Evolutionary conservation across 1,140 invertebrate genomes (phyloP).

Genomic region (Orussus abietinus): DNA sequence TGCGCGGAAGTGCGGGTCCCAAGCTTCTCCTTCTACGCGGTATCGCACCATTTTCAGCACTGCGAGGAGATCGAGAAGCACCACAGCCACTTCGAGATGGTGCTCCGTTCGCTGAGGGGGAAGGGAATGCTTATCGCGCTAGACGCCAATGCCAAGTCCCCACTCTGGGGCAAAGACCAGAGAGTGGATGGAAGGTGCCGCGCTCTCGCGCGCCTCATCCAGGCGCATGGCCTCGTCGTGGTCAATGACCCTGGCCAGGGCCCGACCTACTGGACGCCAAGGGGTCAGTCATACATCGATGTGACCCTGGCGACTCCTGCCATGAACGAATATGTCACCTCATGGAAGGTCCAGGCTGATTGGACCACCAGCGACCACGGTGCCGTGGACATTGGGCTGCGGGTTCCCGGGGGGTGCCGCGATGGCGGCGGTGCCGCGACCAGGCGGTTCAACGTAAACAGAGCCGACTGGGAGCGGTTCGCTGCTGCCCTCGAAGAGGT

Average conservation of each 20-base stretch:
- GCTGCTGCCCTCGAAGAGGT: neutral
- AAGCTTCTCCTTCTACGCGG: constrained; percentile 10
- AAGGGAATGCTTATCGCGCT: constrained; percentile 1
- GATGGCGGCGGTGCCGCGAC: neutral
- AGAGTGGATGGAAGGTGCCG: neutral
- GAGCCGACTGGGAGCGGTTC: constrained; percentile 3
- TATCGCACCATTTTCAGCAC: constrained; percentile 9
- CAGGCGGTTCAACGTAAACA: neutral
- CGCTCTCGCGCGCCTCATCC: constrained; percentile 2
- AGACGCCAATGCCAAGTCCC: constrained; percentile 9
- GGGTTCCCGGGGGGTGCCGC: no score
- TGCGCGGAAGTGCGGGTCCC: constrained; percentile 4
- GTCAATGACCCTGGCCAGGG: neutral
- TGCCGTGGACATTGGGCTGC: neutral
- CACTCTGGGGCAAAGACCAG: constrained; percentile 1
- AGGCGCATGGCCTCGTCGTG: neutral
- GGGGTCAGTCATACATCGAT: constrained; percentile 6
- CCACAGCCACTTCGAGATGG: constrained; percentile 6
- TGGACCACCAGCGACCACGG: constrained; percentile 10
- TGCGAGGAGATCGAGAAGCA: constrained; percentile 7
- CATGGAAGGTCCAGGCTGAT: neutral
- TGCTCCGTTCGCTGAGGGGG: constrained; percentile 9
- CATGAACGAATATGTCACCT: neutral
- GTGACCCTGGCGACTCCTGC: constrained; percentile 1
- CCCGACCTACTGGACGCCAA: neutral